These are phyloP conservation scores for Strigops habroptila DNA, from an alignment of 2,113 vertebrate species.

Conservation along the genomic window DNA sequence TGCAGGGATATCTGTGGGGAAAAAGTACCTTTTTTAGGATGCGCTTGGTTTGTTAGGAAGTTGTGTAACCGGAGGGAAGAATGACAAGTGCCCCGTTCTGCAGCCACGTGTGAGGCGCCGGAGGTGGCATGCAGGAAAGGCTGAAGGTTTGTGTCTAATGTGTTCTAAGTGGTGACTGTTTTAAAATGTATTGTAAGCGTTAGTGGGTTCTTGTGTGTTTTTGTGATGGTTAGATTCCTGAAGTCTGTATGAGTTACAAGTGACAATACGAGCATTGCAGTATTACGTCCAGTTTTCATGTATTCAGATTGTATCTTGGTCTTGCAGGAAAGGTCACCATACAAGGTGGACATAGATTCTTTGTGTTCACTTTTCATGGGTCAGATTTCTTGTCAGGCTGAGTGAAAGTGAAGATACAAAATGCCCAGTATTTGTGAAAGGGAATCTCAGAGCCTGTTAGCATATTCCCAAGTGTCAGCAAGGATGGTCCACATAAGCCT, in stretches of 20 bases:
- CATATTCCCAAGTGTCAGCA: fast-evolving
- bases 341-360: background rate
- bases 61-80: background rate
- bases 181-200: background rate
- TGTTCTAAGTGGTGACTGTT: background rate
- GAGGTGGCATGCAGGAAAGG: background rate
- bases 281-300: background rate
- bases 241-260: background rate
- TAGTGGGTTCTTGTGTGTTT: background rate
- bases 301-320: background rate
- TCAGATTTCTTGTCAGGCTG: background rate
- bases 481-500: background rate
- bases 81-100: background rate
- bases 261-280: fast-evolving
- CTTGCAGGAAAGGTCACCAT: background rate
- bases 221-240: background rate
- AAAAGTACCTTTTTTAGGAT: background rate
- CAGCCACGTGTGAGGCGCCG: fast-evolving
- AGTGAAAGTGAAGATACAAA: background rate
- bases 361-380: background rate
- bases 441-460: background rate
- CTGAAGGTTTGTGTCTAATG: background rate
- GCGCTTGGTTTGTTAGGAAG: background rate
- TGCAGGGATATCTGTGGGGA: background rate
- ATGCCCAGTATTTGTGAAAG: background rate